These are phyloP conservation scores for Stenchaetothrips biformis DNA, from an alignment of 2,888 invertebrate genomes.

Conservation along the genomic window DNA sequence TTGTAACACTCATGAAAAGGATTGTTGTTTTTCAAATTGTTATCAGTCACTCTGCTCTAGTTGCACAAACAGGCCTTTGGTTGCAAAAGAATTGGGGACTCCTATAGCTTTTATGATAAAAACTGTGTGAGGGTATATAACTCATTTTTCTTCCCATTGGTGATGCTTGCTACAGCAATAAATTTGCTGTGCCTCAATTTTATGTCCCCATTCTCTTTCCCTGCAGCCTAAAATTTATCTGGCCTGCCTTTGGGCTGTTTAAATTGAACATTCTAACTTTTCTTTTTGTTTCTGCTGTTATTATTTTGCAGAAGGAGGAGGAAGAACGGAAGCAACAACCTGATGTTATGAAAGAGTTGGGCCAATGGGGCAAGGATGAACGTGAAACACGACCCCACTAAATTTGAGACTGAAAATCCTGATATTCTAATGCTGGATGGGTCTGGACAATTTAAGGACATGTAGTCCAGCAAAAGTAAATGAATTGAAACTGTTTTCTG, in stretches of 20 bases:
- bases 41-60: too few species aligned
- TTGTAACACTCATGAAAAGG: too few species aligned
- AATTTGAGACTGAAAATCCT: slow-evolving; percentile 73
- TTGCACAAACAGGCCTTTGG: too few species aligned
- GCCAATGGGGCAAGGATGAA: slow-evolving; percentile 55
- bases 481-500: not conserved
- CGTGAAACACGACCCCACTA: slow-evolving; percentile 64
- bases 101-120: too few species aligned
- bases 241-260: not conserved
- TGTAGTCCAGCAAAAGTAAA: slow-evolving; percentile 47
- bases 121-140: too few species aligned
- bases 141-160: too few species aligned
- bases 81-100: too few species aligned
- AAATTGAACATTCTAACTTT: not conserved
- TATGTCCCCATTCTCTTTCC: too few species aligned
- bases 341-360: slow-evolving; percentile 60
- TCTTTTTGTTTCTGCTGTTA: slow-evolving; percentile 34
- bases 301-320: slow-evolving; percentile 61
- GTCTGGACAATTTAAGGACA: slow-evolving; percentile 69
- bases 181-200: too few species aligned
- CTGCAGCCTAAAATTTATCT: not conserved
- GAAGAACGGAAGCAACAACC: slow-evolving; percentile 60
- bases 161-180: too few species aligned
- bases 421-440: slow-evolving; percentile 70
- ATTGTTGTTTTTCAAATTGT: too few species aligned